Conservation (phyloP, 2,113 vertebrate genomes). For the Emydura subglobosa region DNA sequence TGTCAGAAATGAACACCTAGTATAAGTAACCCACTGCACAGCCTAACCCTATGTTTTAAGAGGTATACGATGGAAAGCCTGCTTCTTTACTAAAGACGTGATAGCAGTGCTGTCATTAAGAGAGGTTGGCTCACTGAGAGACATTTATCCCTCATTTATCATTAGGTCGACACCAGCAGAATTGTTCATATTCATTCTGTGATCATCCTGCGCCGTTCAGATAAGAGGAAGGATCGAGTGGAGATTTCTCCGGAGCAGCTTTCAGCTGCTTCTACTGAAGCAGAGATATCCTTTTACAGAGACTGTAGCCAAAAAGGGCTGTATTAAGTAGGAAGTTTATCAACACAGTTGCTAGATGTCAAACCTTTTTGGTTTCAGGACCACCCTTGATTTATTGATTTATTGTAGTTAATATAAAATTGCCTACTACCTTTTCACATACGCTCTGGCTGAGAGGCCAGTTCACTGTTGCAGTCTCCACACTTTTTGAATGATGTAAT, state of each 20-base stretch:
- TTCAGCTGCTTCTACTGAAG: slow-evolving; percentile 95
- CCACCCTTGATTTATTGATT: accelerated
- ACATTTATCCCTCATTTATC: not conserved
- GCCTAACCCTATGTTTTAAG: not conserved
- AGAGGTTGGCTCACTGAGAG: accelerated
- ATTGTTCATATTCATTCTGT: slow-evolving; percentile 96
- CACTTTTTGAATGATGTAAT: accelerated
- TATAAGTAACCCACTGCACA: not conserved
- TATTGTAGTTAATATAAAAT: not conserved
- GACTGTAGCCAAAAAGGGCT: not conserved
- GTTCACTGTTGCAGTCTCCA: accelerated
- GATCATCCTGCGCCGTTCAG: slow-evolving; percentile 95
- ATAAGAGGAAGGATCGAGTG: slow-evolving; percentile 97
- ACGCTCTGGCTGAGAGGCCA: not conserved
- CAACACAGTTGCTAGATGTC: accelerated
- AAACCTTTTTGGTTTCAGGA: accelerated
- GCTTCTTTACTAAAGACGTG: accelerated
- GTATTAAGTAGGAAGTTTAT: accelerated
- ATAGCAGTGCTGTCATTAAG: accelerated
- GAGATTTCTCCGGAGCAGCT: slow-evolving; percentile 98
- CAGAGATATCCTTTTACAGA: slow-evolving; percentile 90
- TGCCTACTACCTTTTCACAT: not conserved
- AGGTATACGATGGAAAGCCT: accelerated
- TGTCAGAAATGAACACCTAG: not conserved
- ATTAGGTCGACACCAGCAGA: slow-evolving; percentile 82